Evolutionary conservation across 2,888 invertebrate species (phyloP).

Genomic region (Hypselothyrea guttata): DNA sequence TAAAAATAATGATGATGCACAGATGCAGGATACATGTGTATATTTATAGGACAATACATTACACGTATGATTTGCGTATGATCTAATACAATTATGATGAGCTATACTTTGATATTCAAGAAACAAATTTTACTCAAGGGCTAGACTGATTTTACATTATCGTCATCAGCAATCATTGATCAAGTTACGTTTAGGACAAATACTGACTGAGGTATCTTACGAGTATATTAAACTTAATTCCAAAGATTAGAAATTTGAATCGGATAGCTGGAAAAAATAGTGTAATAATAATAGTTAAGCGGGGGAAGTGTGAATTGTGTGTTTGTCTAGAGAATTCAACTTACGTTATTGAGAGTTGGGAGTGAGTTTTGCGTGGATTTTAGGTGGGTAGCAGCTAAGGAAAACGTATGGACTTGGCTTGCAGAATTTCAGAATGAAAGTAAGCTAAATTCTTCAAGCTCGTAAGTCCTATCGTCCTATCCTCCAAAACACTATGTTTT

Average conservation of each 20-base stretch:
- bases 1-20: neutral
- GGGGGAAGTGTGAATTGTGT: slow-evolving; percentile 11
- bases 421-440: slow-evolving; percentile 54
- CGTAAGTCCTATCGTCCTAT: slow-evolving; percentile 35
- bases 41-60: no score
- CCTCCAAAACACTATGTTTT: slow-evolving; percentile 25
- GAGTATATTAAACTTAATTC: no score
- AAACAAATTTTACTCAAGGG: no score
- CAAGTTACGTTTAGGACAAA: no score
- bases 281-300: slow-evolving; percentile 13
- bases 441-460: slow-evolving; percentile 61
- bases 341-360: slow-evolving; percentile 36
- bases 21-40: neutral
- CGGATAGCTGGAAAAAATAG: slow-evolving; percentile 47
- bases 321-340: slow-evolving; percentile 35
- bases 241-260: neutral
- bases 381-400: neutral
- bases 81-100: neutral
- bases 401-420: slow-evolving; percentile 53
- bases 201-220: no score
- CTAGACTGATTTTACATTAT: neutral
- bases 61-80: neutral
- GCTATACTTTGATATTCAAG: neutral
- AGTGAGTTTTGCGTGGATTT: slow-evolving; percentile 10
- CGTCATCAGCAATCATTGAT: neutral